A percentile compares a stretch with the other conserved stretches of the same genome.
Conservation (phyloP, 2,113 vertebrate species). For the Echinops telfairi region DNA sequence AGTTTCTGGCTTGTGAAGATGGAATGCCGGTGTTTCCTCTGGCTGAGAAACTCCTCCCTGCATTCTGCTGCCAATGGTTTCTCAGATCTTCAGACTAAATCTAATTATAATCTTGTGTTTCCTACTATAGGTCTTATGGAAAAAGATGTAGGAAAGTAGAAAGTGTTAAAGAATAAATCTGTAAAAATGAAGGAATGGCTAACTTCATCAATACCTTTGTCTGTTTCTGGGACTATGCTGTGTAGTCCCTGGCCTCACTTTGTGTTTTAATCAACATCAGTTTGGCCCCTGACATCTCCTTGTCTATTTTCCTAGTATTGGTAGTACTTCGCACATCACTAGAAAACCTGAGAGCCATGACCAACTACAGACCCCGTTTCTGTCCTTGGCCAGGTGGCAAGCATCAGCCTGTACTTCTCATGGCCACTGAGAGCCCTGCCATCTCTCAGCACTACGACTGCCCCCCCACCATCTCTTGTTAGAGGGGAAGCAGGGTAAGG, state of each 20-base stretch:
- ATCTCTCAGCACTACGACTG: background rate
- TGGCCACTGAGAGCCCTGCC: background rate
- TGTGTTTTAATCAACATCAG: background rate
- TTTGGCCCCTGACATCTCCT: background rate
- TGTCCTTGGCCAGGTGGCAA: background rate
- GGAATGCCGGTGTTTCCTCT: background rate
- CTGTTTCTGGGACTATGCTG: background rate
- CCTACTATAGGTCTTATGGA: background rate
- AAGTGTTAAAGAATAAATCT: background rate
- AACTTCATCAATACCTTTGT: background rate
- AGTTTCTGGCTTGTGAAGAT: too few species aligned
- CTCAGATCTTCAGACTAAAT: background rate
- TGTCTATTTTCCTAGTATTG: background rate
- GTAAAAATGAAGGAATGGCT: background rate
- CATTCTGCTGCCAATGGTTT: background rate
- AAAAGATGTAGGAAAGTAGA: background rate
- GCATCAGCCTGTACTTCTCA: background rate
- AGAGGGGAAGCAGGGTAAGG: background rate
- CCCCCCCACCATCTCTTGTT: background rate
- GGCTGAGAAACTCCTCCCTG: background rate
- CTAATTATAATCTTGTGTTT: background rate
- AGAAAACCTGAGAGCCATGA: background rate
- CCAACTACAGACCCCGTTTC: background rate
- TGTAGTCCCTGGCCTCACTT: background rate
- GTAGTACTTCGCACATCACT: slow-evolving; percentile 18